Conservation (phyloP, 2,113 vertebrate genomes). For the Serinus canaria region DNA sequence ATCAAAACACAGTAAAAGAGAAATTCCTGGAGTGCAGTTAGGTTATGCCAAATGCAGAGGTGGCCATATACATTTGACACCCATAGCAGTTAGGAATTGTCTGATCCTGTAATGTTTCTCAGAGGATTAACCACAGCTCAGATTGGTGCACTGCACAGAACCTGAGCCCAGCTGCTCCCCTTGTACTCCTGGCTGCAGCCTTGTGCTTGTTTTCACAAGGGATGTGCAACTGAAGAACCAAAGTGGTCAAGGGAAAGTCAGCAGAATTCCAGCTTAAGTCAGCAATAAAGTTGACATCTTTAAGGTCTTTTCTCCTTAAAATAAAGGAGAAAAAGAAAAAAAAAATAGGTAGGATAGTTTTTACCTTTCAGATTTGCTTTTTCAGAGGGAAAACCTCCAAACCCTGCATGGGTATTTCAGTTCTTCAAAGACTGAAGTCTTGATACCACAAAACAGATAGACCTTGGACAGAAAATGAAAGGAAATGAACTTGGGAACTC, state of each 20-base stretch:
- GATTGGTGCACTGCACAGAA: background rate
- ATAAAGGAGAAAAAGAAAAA: background rate
- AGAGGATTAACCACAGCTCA: background rate
- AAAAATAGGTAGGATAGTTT: background rate
- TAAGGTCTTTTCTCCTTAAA: background rate
- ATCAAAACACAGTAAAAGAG: slow-evolving; percentile 12
- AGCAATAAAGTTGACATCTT: background rate
- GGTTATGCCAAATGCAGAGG: background rate
- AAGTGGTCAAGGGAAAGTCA: background rate
- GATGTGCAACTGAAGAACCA: background rate
- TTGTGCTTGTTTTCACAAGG: background rate
- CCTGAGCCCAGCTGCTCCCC: background rate
- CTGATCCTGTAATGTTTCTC: background rate
- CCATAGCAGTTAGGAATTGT: background rate
- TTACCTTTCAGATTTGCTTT: background rate
- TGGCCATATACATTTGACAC: background rate
- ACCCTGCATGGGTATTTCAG: background rate
- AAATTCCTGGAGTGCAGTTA: background rate
- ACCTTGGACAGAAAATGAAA: background rate
- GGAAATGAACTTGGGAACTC: background rate
- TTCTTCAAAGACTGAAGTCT: background rate
- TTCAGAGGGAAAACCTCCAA: background rate
- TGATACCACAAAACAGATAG: background rate
- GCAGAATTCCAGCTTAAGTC: background rate
- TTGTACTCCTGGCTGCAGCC: background rate